These are phyloP conservation scores for Lasioglossum baleicum DNA, from an alignment of 1,140 invertebrate genomes.

Conservation along the genomic window DNA sequence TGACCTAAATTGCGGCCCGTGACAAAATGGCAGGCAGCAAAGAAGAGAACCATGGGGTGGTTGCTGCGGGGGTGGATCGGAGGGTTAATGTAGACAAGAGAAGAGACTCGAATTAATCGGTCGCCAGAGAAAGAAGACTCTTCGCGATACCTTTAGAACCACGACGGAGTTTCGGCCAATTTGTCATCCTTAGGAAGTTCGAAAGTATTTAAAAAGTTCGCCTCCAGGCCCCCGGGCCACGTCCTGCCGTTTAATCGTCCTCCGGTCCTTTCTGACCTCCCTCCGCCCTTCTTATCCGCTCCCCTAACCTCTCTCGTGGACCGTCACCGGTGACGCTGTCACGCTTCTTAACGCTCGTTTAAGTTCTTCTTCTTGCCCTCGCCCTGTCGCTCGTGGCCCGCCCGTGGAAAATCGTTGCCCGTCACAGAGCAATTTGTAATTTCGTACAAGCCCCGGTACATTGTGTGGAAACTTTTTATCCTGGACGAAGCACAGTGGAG, in stretches of 20 bases:
- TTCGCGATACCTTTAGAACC: slow-evolving; percentile 16
- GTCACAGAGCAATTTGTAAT: slow-evolving; percentile 3
- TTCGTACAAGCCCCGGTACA: not conserved
- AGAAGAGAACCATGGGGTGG: not conserved
- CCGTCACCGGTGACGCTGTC: slow-evolving; percentile 20
- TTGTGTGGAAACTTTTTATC: not conserved
- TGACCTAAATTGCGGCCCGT: slow-evolving; percentile 19
- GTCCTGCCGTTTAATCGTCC: slow-evolving; percentile 55
- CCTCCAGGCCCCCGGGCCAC: slow-evolving; percentile 43
- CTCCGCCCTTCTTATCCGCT: not conserved
- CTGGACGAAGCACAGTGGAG: not conserved
- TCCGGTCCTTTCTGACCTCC: not conserved
- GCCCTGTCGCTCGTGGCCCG: not conserved
- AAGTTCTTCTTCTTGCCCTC: not conserved
- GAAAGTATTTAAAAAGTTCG: slow-evolving; percentile 66
- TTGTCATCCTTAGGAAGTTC: slow-evolving; percentile 61
- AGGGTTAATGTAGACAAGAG: slow-evolving; percentile 41
- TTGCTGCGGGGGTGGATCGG: too few species aligned
- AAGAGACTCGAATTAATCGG: slow-evolving; percentile 55
- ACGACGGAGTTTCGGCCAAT: slow-evolving; percentile 54
- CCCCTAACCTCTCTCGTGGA: too few species aligned
- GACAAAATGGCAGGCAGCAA: slow-evolving; percentile 18
- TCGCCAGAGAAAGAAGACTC: slow-evolving; percentile 11
- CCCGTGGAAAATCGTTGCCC: not conserved
- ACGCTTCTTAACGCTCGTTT: slow-evolving; percentile 55